Base-by-base conservation (phyloP, 2,797 vertebrate genomes). In the Myioborus melanocephalus region DNA sequence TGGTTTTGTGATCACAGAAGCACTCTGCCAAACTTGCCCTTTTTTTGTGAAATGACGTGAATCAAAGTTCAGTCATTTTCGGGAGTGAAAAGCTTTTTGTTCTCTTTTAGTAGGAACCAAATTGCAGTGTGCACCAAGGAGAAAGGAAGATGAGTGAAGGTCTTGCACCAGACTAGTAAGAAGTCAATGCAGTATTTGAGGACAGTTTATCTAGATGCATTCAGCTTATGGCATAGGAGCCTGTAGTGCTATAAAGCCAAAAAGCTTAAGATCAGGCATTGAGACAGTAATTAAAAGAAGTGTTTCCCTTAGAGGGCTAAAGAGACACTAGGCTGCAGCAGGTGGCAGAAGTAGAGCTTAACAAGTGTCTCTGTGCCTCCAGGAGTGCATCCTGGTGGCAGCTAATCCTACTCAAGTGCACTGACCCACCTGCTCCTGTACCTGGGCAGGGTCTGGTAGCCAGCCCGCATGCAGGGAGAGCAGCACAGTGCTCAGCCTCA, bases 351-450 rank as follows among this genome's bases (percentile, higher is more conserved):
- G 32, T 0, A 46, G 64, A 80, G 14, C 28, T 50, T 63, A 27
- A 22, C 23, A 32, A 52, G 10, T 12, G 34, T 41, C 37, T 60
- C 34, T 37, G 0, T 0, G 0, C 17, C 16, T 69, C 21, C 39
- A 39, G 32, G 35, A 83, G 8, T 14, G 8, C 41, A 60, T 44
- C n/a, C 22, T 46, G 41, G 37, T 55, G 83, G 37, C 30, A 63
- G 34, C 27, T 0, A 4, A 4, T 77, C n/a, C 23, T 22, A 22
- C 19, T 18, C 19, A 43, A n/a, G 17, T 14, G 11, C 9, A 10
- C 5, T 13, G 35, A 90, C 7, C 14, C 19, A 44, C 12, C 5
- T 37, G 24, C 46, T 66, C 8, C 28, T 77, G 22, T 77, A 16
- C 23, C 27, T 34, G 37, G 49, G 21, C 6, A 9, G 37, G 44